phyloP scores from a whole-genome alignment of 2,888 invertebrate species.

The Phaedon cochleariae region DNA sequence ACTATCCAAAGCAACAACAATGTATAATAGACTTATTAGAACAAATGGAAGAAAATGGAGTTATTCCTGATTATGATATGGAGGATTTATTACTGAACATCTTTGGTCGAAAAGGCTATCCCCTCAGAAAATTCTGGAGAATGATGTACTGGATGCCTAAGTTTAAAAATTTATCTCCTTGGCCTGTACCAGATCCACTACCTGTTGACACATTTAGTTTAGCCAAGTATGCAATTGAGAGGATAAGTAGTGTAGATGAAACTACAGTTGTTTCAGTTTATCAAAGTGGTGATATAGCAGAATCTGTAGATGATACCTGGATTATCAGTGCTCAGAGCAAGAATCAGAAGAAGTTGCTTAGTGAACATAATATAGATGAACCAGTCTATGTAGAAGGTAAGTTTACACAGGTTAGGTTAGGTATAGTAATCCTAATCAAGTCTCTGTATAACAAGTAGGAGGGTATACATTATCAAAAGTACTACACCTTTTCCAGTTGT shows the following conservation, averaged over 20 bases:
- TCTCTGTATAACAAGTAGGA: too few species aligned
- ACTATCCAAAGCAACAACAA: conserved; percentile 96
- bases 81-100: conserved; percentile 82
- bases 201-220: conserved; percentile 80
- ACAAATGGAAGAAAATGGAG: conserved; percentile 91
- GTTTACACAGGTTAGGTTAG: too few species aligned
- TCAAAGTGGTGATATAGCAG: conserved; percentile 72
- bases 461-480: too few species aligned
- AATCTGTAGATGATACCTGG: conserved; percentile 89
- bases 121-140: conserved; percentile 78
- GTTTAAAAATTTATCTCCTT: conserved; percentile 89
- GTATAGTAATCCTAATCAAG: too few species aligned
- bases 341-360: conserved; percentile 75
- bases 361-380: conserved; percentile 68
- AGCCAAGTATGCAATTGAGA: conserved; percentile 82
- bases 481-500: too few species aligned
- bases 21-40: conserved; percentile 89
- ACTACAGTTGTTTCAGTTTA: conserved; percentile 59
- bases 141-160: conserved; percentile 96
- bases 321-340: conserved; percentile 88
- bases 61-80: conserved; percentile 91
- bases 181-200: conserved; percentile 80
- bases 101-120: conserved; percentile 82
- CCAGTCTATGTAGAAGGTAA: conserved; percentile 80
- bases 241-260: conserved; percentile 84